Evolutionary conservation across 2,113 vertebrate species (phyloP), one percentile per base, ranked within the genome.

Genomic region (Melanerpes formicivorus): DNA sequence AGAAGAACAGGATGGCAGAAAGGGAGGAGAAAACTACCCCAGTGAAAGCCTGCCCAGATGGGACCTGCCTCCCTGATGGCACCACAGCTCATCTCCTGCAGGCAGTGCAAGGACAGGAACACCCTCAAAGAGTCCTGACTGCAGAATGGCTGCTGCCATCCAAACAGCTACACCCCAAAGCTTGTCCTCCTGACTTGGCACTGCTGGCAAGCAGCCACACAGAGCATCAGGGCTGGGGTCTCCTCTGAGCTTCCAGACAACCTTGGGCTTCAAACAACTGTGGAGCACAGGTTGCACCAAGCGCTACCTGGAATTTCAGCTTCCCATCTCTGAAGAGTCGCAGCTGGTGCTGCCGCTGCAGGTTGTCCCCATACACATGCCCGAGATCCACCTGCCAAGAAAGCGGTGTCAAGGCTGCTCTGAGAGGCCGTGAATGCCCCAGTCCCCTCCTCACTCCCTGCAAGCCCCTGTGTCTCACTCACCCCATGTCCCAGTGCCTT

Each of bases 401-500:
- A 25, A 70, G 22, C 55, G 10, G 44, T 0, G 1, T 70, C 6
- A 6, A 3, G 21, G 56, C 58, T 56, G 60, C 70, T 74, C 91
- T 0, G 0, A 74, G 42, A 26, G n/a, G 27, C 70, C 1, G 0
- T 2, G 18, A 1, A 0, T 3, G 8, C 7, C 65, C 50, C 1
- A 0, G 6, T 6, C 29, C 29, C 13, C 22, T 59, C 64, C 58
- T 65, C 1, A 0, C 27, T 19, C 32, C 66, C 21, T 0, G 0
- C 23, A 0, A 4, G 23, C 10, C 62, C 59, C 64, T 0, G 1
- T 2, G 6, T 5, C 15, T 1, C 17, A 74, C 98, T 98, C 94
- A 99, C 99, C 96, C 99, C 99, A 0, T 99, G 99, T 56, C 98
- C 98, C 52, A 99, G 95, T 4, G 98, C 99, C 92, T 98, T 98